These are phyloP conservation scores for Dryobotodes eremita DNA, from an alignment of 2,888 invertebrate genomes.

Conservation along the genomic window DNA sequence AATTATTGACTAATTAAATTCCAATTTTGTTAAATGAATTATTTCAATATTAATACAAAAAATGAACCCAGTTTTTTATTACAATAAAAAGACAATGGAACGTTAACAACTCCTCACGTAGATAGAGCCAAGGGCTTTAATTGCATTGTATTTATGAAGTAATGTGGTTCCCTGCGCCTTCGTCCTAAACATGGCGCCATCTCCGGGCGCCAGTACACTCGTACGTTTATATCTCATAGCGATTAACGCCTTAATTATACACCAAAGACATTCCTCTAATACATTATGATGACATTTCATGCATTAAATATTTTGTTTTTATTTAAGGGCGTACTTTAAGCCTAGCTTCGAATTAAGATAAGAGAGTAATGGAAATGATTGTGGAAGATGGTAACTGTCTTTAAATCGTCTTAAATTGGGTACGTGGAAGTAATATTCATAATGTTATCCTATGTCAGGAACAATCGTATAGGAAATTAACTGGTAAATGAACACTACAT, in stretches of 20 bases:
- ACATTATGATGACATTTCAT: conserved; percentile 67
- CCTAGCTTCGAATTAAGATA: conserved; percentile 30
- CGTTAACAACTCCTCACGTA: conserved; percentile 27
- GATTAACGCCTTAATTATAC: conserved; percentile 73
- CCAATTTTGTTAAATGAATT: conserved; percentile 8
- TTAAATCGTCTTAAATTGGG: background rate
- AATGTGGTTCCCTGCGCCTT: conserved; percentile 49
- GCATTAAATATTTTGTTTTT: conserved; percentile 47
- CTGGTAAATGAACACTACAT: conserved; percentile 25
- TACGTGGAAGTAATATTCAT: background rate
- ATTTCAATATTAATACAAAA: background rate
- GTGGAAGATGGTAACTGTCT: background rate
- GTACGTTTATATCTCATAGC: conserved; percentile 69
- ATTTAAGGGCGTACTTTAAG: conserved; percentile 31
- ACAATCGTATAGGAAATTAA: background rate
- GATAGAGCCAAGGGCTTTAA: conserved; percentile 34
- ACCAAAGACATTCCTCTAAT: conserved; percentile 68
- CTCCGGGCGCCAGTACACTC: conserved; percentile 63
- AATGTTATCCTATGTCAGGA: background rate
- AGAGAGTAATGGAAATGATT: conserved; percentile 17
- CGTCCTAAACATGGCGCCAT: conserved; percentile 63
- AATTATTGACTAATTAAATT: conserved; percentile 11
- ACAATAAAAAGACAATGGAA: conserved; percentile 31
- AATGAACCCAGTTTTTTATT: background rate
- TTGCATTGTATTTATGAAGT: conserved; percentile 62